Base-by-base conservation (phyloP, 2,797 vertebrate genomes). In the Alectoris magna region DNA sequence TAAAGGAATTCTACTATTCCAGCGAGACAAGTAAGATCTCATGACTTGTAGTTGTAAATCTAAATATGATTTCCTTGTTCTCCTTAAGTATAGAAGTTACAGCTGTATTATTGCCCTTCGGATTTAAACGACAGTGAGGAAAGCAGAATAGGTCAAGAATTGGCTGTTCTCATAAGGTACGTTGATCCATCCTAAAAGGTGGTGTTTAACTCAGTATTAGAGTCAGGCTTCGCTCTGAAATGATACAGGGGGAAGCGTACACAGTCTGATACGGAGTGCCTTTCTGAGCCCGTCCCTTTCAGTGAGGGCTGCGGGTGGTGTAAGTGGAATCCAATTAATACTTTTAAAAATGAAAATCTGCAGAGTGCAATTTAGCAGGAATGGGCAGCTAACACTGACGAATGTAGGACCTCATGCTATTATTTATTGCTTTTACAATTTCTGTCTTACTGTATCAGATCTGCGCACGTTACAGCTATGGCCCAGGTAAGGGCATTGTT, bases 401-500 rank as follows among this genome's bases (percentile, higher is more conserved):
- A 94, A 84, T 71, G 63, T 36, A 84, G 84, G 72, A 93, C 84
- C 72, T 96, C 59, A 36, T 58, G 34, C 38, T 92, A 34, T 91
- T 85, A 95, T 91, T 95, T 86, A 89, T 95, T 86, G 80, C 80
- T 91, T 88, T 76, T 85, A 38, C 55, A 87, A 43, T 87, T 92
- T 60, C 59, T 95, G 75, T 96, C 94, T 95, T 95, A 55, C 91
- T 89, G 72, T 70, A 39, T 41, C 46, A 62, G 69, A 88, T 66
- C 75, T 84, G 79, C 80, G 44, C 34, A 48, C 0, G 4, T 77
- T 94, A 91, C 85, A 89, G 64, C 93, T 63, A 24, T 51, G 63
- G 71, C 93, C 95, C 88, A 74, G 63, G 64, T 67, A 92, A 78
- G 84, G 71, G 90, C 76, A 56, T 72, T 14, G 2, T 34, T 81